A percentile compares a stretch with the other conserved stretches of the same genome.
Conservation (phyloP, 2,888 invertebrate species). For the Agrenia bidenticulata region DNA sequence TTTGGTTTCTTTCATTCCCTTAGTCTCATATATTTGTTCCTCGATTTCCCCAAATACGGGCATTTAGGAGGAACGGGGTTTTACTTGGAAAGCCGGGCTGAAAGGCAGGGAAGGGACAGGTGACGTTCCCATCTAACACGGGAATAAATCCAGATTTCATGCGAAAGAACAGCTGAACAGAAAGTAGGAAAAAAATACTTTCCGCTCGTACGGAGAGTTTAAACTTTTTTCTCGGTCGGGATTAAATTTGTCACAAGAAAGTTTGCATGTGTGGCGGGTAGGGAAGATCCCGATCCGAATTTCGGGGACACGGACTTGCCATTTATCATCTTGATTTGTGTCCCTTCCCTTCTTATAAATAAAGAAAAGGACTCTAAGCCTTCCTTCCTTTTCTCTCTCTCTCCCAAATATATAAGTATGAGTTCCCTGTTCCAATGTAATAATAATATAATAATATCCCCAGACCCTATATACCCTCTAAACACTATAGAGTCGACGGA, state of each 20-base stretch:
- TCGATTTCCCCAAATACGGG: too few relatives aligned
- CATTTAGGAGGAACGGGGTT: too few relatives aligned
- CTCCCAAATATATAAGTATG: too few relatives aligned
- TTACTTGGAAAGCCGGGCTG: too few relatives aligned
- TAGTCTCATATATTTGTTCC: too few relatives aligned
- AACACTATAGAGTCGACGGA: too few relatives aligned
- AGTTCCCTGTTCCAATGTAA: too few relatives aligned
- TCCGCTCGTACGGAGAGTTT: too few relatives aligned
- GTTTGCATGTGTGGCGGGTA: background rate
- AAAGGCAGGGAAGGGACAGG: background rate
- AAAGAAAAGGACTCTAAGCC: background rate
- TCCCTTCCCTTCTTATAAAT: slow-evolving; percentile 12
- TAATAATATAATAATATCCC: too few relatives aligned
- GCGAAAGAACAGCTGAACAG: slow-evolving; percentile 1
- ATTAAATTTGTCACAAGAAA: background rate
- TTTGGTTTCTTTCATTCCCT: too few relatives aligned
- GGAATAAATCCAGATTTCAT: background rate
- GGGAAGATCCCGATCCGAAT: slow-evolving; percentile 22
- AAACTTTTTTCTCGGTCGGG: background rate
- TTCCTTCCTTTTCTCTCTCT: too few relatives aligned
- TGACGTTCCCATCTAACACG: background rate
- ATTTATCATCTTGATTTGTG: slow-evolving; percentile 31
- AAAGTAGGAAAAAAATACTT: background rate
- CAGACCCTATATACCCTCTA: too few relatives aligned
- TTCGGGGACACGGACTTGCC: slow-evolving; percentile 26